Percentiles rank a stretch among this genome's conserved stretches.
phyloP scores from a whole-genome alignment of 2,797 vertebrate species.

The Lerista edwardsae region DNA sequence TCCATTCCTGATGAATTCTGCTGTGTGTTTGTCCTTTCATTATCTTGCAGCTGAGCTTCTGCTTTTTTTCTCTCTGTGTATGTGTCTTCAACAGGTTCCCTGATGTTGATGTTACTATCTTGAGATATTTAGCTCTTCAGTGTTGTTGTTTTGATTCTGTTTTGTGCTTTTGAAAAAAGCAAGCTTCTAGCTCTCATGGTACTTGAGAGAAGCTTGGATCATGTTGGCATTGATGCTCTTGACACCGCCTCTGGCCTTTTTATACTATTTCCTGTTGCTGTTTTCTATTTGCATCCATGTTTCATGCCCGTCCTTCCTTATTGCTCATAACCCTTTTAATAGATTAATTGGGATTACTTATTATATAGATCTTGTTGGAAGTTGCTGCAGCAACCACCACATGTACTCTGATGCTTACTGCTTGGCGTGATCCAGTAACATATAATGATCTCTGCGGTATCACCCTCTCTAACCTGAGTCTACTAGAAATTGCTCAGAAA shows the following conservation, averaged over 20 bases:
- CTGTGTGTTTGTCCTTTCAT: background rate
- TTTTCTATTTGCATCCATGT: background rate
- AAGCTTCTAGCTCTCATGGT: background rate
- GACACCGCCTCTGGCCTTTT: background rate
- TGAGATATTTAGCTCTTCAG: background rate
- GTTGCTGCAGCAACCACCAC: background rate
- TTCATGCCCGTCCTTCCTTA: background rate
- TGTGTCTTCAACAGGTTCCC: too few species aligned
- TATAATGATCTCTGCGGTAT: background rate
- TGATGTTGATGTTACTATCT: background rate
- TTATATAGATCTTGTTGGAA: background rate
- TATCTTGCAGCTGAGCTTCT: background rate
- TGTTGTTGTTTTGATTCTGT: background rate
- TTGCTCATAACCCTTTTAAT: background rate
- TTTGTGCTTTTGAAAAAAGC: background rate
- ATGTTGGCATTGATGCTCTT: background rate
- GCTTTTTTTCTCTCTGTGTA: background rate
- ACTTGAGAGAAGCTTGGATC: background rate
- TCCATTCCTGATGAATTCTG: background rate
- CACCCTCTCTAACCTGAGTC: background rate
- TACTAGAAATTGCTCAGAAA: background rate
- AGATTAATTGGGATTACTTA: background rate
- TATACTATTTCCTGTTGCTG: background rate
- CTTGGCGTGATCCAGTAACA: background rate
- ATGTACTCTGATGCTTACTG: background rate